These are phyloP conservation scores for Cheumatopsyche charites DNA, from an alignment of 1,140 invertebrate genomes.

Conservation along the genomic window DNA sequence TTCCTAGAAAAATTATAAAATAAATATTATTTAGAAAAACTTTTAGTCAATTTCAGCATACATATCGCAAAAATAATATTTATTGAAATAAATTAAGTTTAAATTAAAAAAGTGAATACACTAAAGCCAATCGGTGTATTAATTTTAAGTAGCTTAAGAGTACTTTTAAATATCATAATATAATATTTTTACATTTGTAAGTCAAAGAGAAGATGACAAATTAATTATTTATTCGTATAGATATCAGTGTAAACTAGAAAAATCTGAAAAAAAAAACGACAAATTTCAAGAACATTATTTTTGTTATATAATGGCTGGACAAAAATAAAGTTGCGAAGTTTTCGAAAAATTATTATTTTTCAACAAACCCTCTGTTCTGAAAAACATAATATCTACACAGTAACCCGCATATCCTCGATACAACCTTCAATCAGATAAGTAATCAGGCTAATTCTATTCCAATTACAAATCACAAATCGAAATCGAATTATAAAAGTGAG, in stretches of 20 bases:
- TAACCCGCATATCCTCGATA: constrained; percentile 10
- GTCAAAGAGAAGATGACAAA: neutral
- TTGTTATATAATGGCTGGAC: constrained; percentile 17
- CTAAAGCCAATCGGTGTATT: constrained; percentile 12
- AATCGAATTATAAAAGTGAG: neutral
- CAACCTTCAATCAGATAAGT: neutral
- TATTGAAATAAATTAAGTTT: neutral
- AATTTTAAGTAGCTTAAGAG: constrained; percentile 10
- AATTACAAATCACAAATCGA: neutral
- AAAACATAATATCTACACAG: neutral
- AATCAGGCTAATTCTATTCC: neutral
- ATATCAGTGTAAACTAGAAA: neutral
- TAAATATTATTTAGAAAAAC: neutral
- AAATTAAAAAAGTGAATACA: neutral
- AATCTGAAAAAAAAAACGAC: constrained; percentile 1
- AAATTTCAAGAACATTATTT: constrained; percentile 6
- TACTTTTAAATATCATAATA: constrained; percentile 5
- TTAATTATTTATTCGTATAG: neutral
- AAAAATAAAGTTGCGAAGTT: constrained; percentile 11
- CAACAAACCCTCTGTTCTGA: too few species aligned
- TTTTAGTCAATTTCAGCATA: constrained; percentile 5
- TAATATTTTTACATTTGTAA: constrained; percentile 26
- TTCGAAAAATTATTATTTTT: neutral
- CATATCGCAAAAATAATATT: constrained; percentile 7
- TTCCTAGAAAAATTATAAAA: neutral